Base-by-base conservation (phyloP, 2,113 vertebrate genomes). In the Seriola dumerili region DNA sequence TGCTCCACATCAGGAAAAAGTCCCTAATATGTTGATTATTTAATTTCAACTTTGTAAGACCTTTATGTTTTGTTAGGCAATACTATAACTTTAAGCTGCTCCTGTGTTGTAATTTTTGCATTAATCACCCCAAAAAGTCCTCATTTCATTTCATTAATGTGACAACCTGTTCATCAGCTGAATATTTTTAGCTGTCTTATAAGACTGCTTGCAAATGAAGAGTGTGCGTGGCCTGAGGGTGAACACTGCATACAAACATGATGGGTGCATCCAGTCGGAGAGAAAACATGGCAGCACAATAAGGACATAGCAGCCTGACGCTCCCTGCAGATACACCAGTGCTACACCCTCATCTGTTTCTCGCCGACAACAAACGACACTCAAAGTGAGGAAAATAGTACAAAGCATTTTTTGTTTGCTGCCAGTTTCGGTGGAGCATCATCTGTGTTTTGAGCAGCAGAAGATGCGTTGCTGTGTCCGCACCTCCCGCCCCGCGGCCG, bases 201-300 rank as follows among this genome's bases (percentile, higher is more conserved):
- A 16, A 0, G n/a, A 38, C 4, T 9, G 17, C 38, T 11, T 29
- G 32, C 40, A 42, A 17, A 68, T 36, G 42, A 73, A 6, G 32
- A 57, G 50, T 11, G 66, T 59, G 40, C 16, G 12, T 74, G 74
- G 46, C 70, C 76, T 40, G 36, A 69, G 58, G 72, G 6, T 64
- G 67, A 68, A 13, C 23, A 46, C 40, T 58, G 82, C 84, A 89
- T 66, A 64, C 75, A 81, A 78, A 81, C 80, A 79, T 23, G 67
- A 71, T 19, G 81, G 67, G 36, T 10, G 74, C 57, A 88, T 83
- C 71, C 36, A 16, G 68, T 40, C 25, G 25, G 21, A 66, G 36
- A 40, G 77, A 36, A 80, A 89, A 83, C 78, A 85, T 80, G 86
- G 87, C 72, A 71, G 80, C 68, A 72, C 69, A 58, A 55, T 50